These are phyloP conservation scores for Neuroterus valhalla DNA, from an alignment of 1,140 invertebrate species.

Conservation along the genomic window DNA sequence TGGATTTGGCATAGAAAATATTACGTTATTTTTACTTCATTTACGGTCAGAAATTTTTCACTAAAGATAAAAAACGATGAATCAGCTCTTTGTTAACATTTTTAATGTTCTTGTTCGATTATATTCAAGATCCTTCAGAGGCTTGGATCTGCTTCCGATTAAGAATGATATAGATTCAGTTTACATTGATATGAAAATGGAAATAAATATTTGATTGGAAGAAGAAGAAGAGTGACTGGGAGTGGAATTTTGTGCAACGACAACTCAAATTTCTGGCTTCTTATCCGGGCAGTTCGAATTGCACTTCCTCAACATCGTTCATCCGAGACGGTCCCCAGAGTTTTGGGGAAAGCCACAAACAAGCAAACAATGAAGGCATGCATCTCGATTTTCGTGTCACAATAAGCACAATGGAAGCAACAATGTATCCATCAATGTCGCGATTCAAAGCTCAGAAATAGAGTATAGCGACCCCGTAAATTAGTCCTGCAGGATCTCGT, in stretches of 20 bases:
- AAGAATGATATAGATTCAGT: neutral
- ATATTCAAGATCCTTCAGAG: neutral
- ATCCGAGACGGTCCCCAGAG: slow-evolving; percentile 32
- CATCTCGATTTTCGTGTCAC: slow-evolving; percentile 60
- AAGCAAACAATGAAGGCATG: slow-evolving; percentile 61
- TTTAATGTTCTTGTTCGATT: too few relatives aligned
- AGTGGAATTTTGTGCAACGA: too few relatives aligned
- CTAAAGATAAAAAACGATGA: too few relatives aligned
- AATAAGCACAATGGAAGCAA: slow-evolving; percentile 60
- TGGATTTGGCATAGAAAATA: too few relatives aligned
- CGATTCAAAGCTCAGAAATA: slow-evolving; percentile 52
- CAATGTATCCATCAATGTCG: slow-evolving; percentile 66
- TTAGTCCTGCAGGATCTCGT: slow-evolving; percentile 62
- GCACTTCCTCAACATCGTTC: slow-evolving; percentile 22
- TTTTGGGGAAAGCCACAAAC: slow-evolving; percentile 53
- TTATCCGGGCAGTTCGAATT: neutral
- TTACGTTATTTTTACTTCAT: too few relatives aligned
- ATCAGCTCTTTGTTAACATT: too few relatives aligned
- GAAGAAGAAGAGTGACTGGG: too few relatives aligned
- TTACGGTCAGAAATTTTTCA: too few relatives aligned
- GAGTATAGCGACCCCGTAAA: slow-evolving; percentile 55
- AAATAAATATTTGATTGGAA: too few relatives aligned
- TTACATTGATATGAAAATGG: too few relatives aligned
- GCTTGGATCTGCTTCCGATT: neutral
- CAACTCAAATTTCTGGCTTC: neutral